Percentiles rank a stretch among this genome's conserved stretches.
These are phyloP conservation scores for Agrotis exclamationis DNA, from an alignment of 2,888 invertebrate genomes.

Conservation along the genomic window DNA sequence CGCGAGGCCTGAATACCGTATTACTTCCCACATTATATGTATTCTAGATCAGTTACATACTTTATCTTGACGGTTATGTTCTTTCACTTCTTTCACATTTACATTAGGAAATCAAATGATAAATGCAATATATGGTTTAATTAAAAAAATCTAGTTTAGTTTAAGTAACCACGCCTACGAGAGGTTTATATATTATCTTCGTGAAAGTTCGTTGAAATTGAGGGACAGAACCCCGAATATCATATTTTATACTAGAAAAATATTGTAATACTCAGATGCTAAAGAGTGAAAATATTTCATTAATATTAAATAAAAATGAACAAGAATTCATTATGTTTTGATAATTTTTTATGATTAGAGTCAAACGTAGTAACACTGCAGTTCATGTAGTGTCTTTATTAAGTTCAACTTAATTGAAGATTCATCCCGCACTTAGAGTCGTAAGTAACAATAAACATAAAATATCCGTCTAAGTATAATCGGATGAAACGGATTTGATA, in stretches of 20 bases:
- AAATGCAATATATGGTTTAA: not conserved
- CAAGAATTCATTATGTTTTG: not conserved
- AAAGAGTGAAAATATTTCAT: slow-evolving; percentile 11
- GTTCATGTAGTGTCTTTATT: slow-evolving; percentile 20
- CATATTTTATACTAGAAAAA: slow-evolving; percentile 10
- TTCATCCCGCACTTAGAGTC: slow-evolving; percentile 14
- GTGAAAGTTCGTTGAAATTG: not conserved
- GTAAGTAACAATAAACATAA: slow-evolving; percentile 48
- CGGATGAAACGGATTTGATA: slow-evolving; percentile 48
- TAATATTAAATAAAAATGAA: not conserved
- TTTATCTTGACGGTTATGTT: not conserved
- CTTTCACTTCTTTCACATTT: not conserved
- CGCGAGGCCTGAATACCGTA: slow-evolving; percentile 34
- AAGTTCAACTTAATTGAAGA: slow-evolving; percentile 25
- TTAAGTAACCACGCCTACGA: not conserved
- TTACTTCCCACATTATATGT: slow-evolving; percentile 48
- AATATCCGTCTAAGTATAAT: slow-evolving; percentile 48
- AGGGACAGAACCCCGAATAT: not conserved
- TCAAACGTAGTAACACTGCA: not conserved
- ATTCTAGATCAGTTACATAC: slow-evolving; percentile 26
- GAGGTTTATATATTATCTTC: not conserved
- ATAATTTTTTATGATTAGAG: not conserved
- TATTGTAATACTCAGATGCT: not conserved
- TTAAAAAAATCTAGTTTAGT: not conserved
- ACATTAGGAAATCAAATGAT: slow-evolving; percentile 1